Base-by-base conservation (phyloP, 2,888 invertebrate species). In the Atethmia centrago region DNA sequence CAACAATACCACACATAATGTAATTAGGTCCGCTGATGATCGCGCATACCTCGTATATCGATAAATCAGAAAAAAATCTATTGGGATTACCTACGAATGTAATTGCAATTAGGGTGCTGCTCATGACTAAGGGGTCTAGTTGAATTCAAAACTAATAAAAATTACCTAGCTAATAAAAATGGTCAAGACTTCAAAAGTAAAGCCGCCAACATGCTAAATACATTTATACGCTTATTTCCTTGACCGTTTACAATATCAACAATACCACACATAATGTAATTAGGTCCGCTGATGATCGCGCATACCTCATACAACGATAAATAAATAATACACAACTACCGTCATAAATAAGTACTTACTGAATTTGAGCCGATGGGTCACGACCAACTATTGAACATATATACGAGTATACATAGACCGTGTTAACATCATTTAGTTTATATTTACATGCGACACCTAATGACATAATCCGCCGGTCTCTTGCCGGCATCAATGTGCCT, bases 381-480 rank as follows among this genome's bases (percentile, higher is more conserved):
- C 25, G 42, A 62, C 51, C 42, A 72, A 36, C 21, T 51, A 21
- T 61, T 61, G 61, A 61, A 61, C 49, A n/a, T n/a, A n/a, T n/a
- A n/a, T n/a, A n/a, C n/a, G 5, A n/a, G n/a, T n/a, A 0, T n/a
- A n/a, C 16, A 47, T 8, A 16, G 12, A n/a, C n/a, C n/a, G 45
- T 40, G 10, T 55, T 31, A 40, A 56, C 42, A 56, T 47, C 21
- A 71, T 55, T 31, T 62, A 19, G 10, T 25, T 45, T 4, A 63
- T 45, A n/a, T n/a, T n/a, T n/a, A n/a, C n/a, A n/a, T n/a, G n/a
- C n/a, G n/a, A n/a, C n/a, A n/a, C n/a, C n/a, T n/a, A n/a, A n/a
- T n/a, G n/a, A n/a, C n/a, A n/a, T n/a, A n/a, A n/a, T n/a, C n/a
- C n/a, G n/a, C n/a, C n/a, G n/a, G n/a, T n/a, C n/a, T n/a, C n/a